These are phyloP conservation scores for Vimba vimba DNA, from an alignment of 2,113 vertebrate species.

Conservation along the genomic window DNA sequence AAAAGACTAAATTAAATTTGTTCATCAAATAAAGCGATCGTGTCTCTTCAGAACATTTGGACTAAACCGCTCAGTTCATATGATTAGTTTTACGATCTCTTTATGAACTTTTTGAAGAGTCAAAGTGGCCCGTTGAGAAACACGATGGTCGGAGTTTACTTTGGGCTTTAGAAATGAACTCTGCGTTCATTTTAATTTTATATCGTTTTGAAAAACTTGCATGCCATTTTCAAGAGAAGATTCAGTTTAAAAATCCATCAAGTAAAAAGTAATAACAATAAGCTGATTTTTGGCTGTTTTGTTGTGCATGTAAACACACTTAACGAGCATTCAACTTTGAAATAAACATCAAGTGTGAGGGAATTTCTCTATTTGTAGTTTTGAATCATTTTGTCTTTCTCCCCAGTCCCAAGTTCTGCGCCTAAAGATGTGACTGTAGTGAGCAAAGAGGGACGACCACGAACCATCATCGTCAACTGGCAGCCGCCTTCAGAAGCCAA, in stretches of 20 bases:
- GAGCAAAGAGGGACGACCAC: constrained; percentile 97
- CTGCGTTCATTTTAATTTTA: too few relatives aligned
- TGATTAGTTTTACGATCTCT: too few relatives aligned
- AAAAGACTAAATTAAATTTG: too few relatives aligned
- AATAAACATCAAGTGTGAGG: not conserved
- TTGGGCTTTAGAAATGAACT: too few relatives aligned
- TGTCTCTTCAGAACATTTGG: too few relatives aligned
- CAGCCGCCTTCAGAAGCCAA: constrained; percentile 98
- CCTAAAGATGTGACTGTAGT: constrained; percentile 98
- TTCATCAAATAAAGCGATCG: too few relatives aligned
- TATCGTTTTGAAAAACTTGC: too few relatives aligned
- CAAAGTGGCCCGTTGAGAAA: too few relatives aligned
- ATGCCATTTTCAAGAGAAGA: too few relatives aligned
- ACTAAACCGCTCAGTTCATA: too few relatives aligned
- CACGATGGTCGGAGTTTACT: too few relatives aligned
- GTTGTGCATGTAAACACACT: not conserved
- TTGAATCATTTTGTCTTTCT: not conserved
- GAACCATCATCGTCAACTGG: constrained; percentile 98
- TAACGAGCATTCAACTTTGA: not conserved
- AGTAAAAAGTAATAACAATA: not conserved
- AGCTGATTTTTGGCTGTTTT: not conserved
- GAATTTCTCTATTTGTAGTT: not conserved
- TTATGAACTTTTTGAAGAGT: too few relatives aligned
- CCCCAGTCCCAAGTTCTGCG: constrained; percentile 89
- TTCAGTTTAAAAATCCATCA: not conserved